Evolutionary conservation across 1,140 invertebrate genomes (phyloP).

Genomic region (Andrena cerasifolii): DNA sequence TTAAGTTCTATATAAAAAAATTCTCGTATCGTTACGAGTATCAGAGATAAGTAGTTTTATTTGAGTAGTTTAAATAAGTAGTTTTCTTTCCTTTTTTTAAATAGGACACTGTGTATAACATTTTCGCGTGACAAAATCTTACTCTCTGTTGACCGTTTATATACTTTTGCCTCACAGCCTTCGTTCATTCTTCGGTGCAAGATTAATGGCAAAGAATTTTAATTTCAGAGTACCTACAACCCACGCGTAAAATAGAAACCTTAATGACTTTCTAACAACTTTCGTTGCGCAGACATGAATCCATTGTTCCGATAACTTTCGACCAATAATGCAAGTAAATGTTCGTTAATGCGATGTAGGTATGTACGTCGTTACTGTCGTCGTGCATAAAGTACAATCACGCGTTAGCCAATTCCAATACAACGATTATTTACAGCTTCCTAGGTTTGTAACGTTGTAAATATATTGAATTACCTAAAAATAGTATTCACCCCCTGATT

Average conservation of each 20-base stretch:
- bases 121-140: neutral
- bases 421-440: neutral
- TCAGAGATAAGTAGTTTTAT: no score
- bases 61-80: no score
- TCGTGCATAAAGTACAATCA: neutral
- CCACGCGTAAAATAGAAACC: neutral
- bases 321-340: constrained; percentile 1
- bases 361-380: neutral
- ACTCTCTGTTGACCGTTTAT: neutral
- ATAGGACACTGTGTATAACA: neutral
- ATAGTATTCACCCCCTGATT: no score
- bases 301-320: constrained; percentile 23
- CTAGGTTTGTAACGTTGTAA: neutral
- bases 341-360: constrained; percentile 26
- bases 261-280: neutral
- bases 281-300: neutral
- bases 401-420: neutral
- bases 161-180: neutral
- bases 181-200: neutral
- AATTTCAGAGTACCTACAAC: neutral
- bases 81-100: no score
- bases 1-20: no score
- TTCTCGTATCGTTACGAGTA: no score
- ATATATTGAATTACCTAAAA: neutral
- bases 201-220: constrained; percentile 15